Conservation (phyloP, 2,797 vertebrate species). For the Argya squamiceps region DNA sequence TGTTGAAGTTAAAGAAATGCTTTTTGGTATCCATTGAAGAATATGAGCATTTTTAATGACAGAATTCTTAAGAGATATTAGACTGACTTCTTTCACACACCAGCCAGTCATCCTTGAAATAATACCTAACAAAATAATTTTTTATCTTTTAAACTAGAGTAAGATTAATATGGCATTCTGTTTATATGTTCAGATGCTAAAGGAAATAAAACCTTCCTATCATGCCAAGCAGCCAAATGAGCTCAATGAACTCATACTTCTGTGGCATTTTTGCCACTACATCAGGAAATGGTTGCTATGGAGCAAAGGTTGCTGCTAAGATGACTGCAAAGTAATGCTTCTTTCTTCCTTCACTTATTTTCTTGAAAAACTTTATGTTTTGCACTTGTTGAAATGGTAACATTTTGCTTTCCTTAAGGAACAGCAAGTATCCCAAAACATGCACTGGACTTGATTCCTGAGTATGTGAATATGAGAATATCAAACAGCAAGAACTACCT, state of each 20-base stretch:
- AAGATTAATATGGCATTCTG: background rate
- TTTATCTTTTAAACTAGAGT: background rate
- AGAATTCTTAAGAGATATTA: background rate
- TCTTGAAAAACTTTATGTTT: background rate
- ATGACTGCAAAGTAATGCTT: background rate
- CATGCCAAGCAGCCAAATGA: background rate
- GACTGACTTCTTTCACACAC: background rate
- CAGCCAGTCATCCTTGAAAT: background rate
- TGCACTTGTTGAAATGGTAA: background rate
- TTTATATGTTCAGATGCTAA: background rate
- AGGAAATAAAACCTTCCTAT: background rate
- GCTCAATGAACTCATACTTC: background rate
- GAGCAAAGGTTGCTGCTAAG: background rate
- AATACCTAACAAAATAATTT: background rate
- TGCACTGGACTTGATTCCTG: background rate
- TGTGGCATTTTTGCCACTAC: background rate
- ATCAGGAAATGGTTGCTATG: slow-evolving; percentile 1
- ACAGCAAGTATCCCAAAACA: background rate
- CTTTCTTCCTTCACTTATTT: background rate
- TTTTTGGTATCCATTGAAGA: background rate
- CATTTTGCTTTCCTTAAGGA: background rate
- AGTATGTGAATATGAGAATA: background rate
- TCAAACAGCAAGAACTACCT: background rate
- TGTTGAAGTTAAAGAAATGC: background rate
- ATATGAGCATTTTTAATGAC: background rate